A percentile compares a stretch with the other conserved stretches of the same genome.
phyloP scores from a whole-genome alignment of 2,888 invertebrate genomes.

The Pachliopta kotzebuea region DNA sequence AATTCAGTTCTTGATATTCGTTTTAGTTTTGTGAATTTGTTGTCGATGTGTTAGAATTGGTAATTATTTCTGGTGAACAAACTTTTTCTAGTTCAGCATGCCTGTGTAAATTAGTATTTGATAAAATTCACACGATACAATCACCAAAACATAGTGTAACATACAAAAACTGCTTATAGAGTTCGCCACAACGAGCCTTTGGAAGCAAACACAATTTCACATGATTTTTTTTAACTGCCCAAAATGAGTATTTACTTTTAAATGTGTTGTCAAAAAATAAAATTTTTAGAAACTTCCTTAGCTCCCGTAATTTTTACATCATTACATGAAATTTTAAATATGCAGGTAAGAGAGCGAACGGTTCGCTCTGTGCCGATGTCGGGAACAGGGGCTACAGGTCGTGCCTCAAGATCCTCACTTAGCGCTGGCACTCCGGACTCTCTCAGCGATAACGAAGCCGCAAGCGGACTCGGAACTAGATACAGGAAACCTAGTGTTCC shows the following conservation, averaged over 20 bases:
- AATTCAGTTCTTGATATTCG: conserved; percentile 49
- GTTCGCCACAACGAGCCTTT: conserved; percentile 2
- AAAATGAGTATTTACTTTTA: background rate
- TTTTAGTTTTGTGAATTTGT: conserved; percentile 44
- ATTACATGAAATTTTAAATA: conserved; percentile 2
- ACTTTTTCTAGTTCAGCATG: conserved; percentile 62
- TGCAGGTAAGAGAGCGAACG: conserved; percentile 94
- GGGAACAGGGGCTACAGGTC: conserved; percentile 71
- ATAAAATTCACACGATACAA: conserved; percentile 17
- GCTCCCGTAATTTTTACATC: background rate
- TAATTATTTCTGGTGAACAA: conserved; percentile 36
- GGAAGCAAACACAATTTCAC: conserved; percentile 20
- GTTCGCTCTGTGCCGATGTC: conserved; percentile 95
- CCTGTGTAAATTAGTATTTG: conserved; percentile 36
- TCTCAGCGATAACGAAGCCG: conserved; percentile 92
- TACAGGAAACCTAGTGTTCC: conserved; percentile 84
- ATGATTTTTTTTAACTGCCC: conserved; percentile 9
- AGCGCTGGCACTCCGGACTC: conserved; percentile 95
- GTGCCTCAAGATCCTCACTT: conserved; percentile 88
- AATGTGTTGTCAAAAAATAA: no score
- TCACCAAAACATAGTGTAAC: conserved; percentile 23
- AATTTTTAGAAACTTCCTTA: no score
- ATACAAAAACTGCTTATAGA: conserved; percentile 24
- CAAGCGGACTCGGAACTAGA: conserved; percentile 84
- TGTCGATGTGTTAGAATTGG: conserved; percentile 50